Evolutionary conservation across 1,140 invertebrate genomes (phyloP), one percentile per base, ranked within the genome.

Genomic region (Drosophila lacertosa): DNA sequence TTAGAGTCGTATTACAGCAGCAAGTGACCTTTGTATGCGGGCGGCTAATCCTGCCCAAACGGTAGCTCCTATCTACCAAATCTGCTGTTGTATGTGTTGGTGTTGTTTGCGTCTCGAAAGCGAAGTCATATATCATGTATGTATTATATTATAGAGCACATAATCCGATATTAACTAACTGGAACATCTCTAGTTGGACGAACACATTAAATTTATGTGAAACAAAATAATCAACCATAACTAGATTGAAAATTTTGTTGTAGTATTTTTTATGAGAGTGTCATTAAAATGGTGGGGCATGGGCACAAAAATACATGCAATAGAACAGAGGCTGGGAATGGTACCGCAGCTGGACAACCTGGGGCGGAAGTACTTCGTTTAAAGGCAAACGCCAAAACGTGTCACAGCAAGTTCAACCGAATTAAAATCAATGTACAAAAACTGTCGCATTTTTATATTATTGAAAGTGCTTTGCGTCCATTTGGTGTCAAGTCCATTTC

Each of bases 401-500:
- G 45, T 58, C 37, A 33, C 24, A 9, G 57, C 24, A 32, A 54
- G 60, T 58, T 48, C 53, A 64, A 63, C 18, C 45, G 59, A 82
- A 77, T 77, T 63, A 45, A 57, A 44, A 50, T 53, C 26, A 18
- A 22, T 15, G 22, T n/a, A 26, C 16, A n/a, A 3, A 55, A 42
- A 39, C 29, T 57, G 57, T 65, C 81, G 73, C 80, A 81, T 60
- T 81, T 77, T 74, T 45, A 74, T 71, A 71, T 60, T 55, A 50
- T 63, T 66, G 62, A 39, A 51, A 47, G 37, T 54, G 48, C 47
- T 77, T 51, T 71, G 68, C 68, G 81, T 57, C 45, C 77, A 81
- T 84, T 81, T 81, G 77, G 81, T 84, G 81, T 84, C 81, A 84
- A 84, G 81, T 88, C 77, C 81, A 48, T 80, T 84, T 84, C 50